Percentiles rank a stretch among this genome's conserved stretches.
phyloP scores from a whole-genome alignment of 2,113 vertebrate genomes.

The Oceanodroma tethys region DNA sequence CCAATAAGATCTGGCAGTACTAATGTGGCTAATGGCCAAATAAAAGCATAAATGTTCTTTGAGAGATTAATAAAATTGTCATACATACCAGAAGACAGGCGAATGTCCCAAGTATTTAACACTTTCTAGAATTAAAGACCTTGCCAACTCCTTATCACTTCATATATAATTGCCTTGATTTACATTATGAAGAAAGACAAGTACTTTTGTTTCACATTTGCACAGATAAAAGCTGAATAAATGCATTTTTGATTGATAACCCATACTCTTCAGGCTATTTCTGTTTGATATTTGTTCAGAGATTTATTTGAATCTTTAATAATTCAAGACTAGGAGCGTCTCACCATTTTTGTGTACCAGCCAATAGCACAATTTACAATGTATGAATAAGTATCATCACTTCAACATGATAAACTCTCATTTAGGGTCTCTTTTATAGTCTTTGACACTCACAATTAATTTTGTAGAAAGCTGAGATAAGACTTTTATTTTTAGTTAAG shows the following conservation, averaged over 20 bases:
- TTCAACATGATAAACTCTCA: neutral
- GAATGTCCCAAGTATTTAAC: neutral
- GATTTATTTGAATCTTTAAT: neutral
- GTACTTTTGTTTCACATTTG: neutral
- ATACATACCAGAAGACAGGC: neutral
- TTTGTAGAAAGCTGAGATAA: neutral
- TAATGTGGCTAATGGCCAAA: neutral
- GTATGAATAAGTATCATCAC: neutral
- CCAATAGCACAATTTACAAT: neutral
- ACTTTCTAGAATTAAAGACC: neutral
- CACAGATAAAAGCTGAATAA: neutral
- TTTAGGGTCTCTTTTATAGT: neutral
- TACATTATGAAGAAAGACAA: neutral
- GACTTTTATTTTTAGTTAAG: neutral
- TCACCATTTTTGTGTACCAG: neutral
- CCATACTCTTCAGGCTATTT: neutral
- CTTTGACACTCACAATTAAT: neutral
- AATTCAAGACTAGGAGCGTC: neutral
- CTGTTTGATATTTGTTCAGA: neutral
- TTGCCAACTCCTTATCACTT: neutral
- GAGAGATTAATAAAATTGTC: slow-evolving; percentile 4
- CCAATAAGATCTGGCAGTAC: neutral
- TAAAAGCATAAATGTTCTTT: neutral
- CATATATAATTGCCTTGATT: neutral
- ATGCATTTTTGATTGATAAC: neutral